Conservation (phyloP, 2,888 invertebrate genomes). For the Eupsilia transversa region DNA sequence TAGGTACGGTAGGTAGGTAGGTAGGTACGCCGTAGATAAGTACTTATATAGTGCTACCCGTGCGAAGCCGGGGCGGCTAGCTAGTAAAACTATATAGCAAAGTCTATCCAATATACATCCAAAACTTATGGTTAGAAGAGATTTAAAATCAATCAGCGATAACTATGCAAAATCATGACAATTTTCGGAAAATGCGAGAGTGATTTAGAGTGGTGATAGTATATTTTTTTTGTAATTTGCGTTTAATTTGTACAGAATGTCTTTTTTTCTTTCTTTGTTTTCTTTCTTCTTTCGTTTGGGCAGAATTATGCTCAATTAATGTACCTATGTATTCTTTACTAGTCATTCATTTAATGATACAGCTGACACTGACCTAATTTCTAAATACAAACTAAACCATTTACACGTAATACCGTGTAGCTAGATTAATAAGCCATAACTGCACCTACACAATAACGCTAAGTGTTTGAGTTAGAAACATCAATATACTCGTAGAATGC, state of each 20-base stretch:
- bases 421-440: slow-evolving; percentile 20
- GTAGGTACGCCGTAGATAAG: too few species aligned
- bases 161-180: background rate
- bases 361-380: background rate
- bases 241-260: too few species aligned
- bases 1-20: too few species aligned
- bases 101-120: background rate
- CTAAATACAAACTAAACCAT: background rate
- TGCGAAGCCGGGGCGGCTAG: too few species aligned
- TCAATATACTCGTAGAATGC: slow-evolving; percentile 31
- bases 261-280: too few species aligned
- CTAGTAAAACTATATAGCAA: too few species aligned
- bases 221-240: too few species aligned
- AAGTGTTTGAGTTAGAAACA: slow-evolving; percentile 50
- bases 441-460: slow-evolving; percentile 35
- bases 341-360: background rate
- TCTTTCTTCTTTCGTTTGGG: too few species aligned
- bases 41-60: too few species aligned
- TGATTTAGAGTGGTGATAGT: too few species aligned
- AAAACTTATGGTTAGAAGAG: background rate
- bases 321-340: background rate
- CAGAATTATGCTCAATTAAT: too few species aligned
- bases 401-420: background rate
- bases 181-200: background rate
- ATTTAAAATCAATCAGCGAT: background rate